These are phyloP conservation scores for Anastrepha obliqua DNA, from an alignment of 1,140 invertebrate genomes.

Conservation along the genomic window DNA sequence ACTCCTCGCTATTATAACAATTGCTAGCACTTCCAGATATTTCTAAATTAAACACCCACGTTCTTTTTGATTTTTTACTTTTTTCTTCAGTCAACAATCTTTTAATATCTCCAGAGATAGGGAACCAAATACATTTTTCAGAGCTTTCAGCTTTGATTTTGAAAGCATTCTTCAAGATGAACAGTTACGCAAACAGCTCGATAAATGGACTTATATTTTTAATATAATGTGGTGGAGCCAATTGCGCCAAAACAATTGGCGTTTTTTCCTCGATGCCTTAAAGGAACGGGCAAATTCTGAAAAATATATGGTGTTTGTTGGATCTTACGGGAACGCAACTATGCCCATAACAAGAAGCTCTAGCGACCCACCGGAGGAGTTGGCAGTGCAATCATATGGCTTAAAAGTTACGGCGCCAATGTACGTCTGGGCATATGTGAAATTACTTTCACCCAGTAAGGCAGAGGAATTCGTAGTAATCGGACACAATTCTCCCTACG, in stretches of 20 bases:
- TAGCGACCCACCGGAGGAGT: too few species aligned
- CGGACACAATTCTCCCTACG: slow-evolving; percentile 26
- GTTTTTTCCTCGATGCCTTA: neutral
- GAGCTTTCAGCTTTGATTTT: slow-evolving; percentile 6
- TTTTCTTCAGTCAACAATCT: neutral
- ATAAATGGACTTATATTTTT: neutral
- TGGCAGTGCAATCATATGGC: neutral
- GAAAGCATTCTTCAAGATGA: slow-evolving; percentile 10
- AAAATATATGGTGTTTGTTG: slow-evolving; percentile 9
- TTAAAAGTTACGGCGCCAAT: neutral
- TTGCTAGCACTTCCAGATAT: neutral
- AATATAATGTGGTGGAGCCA: slow-evolving; percentile 43
- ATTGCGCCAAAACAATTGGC: slow-evolving; percentile 26
- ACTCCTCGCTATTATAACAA: neutral
- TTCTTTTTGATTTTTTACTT: neutral
- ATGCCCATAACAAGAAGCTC: neutral
- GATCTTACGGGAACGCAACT: neutral
- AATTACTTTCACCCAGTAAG: neutral
- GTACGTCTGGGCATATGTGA: slow-evolving; percentile 26
- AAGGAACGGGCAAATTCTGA: neutral
- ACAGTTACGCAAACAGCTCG: neutral
- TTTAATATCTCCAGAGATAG: neutral
- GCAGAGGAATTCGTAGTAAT: slow-evolving; percentile 29
- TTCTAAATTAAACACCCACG: neutral
- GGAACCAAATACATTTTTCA: neutral